Evolutionary conservation across 1,140 invertebrate genomes (phyloP).

Genomic region (Polypedilum pembai): DNA sequence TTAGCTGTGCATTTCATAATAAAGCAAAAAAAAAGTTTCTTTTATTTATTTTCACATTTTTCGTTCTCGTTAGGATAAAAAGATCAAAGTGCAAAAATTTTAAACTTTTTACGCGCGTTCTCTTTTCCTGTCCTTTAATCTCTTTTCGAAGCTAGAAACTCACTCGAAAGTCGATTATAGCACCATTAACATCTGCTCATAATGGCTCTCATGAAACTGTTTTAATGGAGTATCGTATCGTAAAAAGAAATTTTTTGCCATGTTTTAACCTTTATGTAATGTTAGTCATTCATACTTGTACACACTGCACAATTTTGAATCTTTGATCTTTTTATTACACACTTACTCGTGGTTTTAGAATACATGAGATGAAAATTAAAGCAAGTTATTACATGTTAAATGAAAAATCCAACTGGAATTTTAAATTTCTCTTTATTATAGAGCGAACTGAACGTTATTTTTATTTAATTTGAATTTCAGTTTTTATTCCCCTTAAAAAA

Average conservation of each 20-base stretch:
- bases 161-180: slow-evolving; percentile 10
- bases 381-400: neutral
- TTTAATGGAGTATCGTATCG: neutral
- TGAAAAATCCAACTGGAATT: neutral
- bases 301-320: too few species aligned
- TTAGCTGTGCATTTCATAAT: too few species aligned
- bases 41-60: too few species aligned
- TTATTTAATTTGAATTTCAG: neutral
- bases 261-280: neutral
- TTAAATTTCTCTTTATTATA: neutral
- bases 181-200: neutral
- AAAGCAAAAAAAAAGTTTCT: too few species aligned
- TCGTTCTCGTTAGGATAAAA: too few species aligned
- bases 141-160: neutral
- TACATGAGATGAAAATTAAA: neutral
- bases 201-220: neutral
- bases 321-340: neutral
- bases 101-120: too few species aligned
- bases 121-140: neutral
- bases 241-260: neutral
- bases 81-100: neutral
- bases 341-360: neutral
- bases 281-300: too few species aligned
- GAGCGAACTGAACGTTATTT: too few species aligned
- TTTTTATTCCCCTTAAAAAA: neutral